Percentiles rank a stretch among this genome's conserved stretches.
These are phyloP conservation scores for Limonius californicus DNA, from an alignment of 1,140 invertebrate species.

Conservation along the genomic window DNA sequence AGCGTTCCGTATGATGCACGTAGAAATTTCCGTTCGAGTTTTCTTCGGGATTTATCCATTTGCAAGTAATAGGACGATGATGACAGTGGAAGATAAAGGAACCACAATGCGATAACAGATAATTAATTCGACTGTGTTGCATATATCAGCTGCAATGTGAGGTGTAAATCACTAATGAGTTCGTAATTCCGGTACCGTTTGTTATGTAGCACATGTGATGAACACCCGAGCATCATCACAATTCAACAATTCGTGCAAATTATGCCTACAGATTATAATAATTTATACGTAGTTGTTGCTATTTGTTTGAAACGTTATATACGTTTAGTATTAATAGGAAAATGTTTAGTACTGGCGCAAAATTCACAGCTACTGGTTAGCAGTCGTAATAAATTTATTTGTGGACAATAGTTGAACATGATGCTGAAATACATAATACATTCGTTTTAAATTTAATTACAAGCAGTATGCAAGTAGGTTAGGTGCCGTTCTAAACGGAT, in stretches of 20 bases:
- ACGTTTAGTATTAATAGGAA: no score
- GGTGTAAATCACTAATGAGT: constrained; percentile 1
- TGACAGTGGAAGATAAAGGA: background rate
- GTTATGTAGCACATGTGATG: background rate
- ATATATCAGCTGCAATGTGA: background rate
- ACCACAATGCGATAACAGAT: constrained; percentile 1
- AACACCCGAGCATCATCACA: background rate
- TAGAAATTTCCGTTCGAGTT: no score
- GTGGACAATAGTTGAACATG: no score
- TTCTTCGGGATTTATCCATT: background rate
- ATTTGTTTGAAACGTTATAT: no score
- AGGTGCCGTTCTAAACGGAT: no score
- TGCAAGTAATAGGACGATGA: background rate
- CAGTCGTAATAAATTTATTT: no score
- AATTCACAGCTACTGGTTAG: no score
- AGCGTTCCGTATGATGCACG: background rate
- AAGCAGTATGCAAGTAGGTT: no score
- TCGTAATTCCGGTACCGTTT: background rate
- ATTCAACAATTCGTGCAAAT: background rate
- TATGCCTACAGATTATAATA: background rate
- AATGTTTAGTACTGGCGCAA: no score
- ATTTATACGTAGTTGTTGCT: no score
- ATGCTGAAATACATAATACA: no score
- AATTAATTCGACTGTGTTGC: constrained; percentile 4
- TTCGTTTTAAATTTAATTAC: no score